Percentiles rank a stretch among this genome's conserved stretches.
These are phyloP conservation scores for Seira ritae DNA, from an alignment of 2,888 invertebrate genomes.

Conservation along the genomic window DNA sequence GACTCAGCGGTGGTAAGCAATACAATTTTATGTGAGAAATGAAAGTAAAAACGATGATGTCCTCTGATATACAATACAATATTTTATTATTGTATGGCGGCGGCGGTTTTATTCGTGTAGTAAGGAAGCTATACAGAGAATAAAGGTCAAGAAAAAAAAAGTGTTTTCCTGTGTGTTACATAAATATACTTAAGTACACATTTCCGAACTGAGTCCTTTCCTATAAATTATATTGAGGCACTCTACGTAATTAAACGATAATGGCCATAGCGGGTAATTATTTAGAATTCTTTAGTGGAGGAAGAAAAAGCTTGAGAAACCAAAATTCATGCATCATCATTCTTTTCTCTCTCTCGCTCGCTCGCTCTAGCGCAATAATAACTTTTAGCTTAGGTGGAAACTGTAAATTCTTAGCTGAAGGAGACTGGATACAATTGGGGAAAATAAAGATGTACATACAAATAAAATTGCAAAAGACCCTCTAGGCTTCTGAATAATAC, in stretches of 20 bases:
- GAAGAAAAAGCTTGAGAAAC: background rate
- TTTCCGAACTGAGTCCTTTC: background rate
- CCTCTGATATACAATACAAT: no score
- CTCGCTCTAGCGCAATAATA: no score
- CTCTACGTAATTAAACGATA: background rate
- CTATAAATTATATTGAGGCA: background rate
- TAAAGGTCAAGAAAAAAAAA: conserved; percentile 20
- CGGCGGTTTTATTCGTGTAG: no score
- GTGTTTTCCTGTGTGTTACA: no score
- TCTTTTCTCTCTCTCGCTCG: background rate
- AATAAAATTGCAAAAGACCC: conserved; percentile 3
- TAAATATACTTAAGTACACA: background rate
- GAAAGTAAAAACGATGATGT: background rate
- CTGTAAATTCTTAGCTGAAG: conserved; percentile 14
- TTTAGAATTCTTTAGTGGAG: background rate
- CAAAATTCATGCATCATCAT: conserved; percentile 12
- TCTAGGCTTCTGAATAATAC: conserved; percentile 10
- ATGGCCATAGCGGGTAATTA: background rate
- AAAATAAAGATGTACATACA: conserved; percentile 5
- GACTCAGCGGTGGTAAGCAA: background rate
- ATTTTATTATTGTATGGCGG: no score
- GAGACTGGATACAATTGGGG: background rate
- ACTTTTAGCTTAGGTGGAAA: no score
- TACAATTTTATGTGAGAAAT: conserved; percentile 1
- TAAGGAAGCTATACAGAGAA: background rate